Base-by-base conservation (phyloP, 2,888 invertebrate genomes). In the Catocala fraxini region DNA sequence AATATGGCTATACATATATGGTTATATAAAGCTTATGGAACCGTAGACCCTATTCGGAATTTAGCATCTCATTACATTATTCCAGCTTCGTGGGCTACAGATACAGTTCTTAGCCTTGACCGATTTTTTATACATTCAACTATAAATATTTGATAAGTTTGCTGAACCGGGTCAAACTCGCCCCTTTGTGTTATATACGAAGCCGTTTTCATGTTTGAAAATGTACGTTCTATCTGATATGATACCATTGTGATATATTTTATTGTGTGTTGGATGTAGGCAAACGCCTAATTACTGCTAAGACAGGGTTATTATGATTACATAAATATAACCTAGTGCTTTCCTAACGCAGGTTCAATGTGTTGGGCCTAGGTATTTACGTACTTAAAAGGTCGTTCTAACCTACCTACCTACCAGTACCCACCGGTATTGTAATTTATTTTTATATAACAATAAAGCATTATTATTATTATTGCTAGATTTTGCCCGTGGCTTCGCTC, bases 121-220 rank as follows among this genome's bases (percentile, higher is more conserved):
- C 76, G 59, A 57, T 65, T 67, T 76, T 67, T 63, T 65, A 67
- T 64, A 64, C 61, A 65, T 68, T 66, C 63, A 57, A 68, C 65
- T 66, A 75, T 73, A 75, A 69, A 75, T 75, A 71, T 73, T 75
- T 60, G 66, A 75, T 75, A 59, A 67, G 62, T 68, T 73, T 61
- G 56, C 68, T 53, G 35, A 65, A 75, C 51, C 54, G 58, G 68
- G 65, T 65, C 63, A 66, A 61, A 58, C 43, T 56, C 12, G 61
- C 41, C 59, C 51, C 51, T 68, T 63, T 67, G 60, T 68, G 55
- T 59, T 53, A 46, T 51, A 51, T 55, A 47, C 13, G 41, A 45
- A 58, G 39, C 35, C 42, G 51, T 57, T 45, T 43, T 49, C 25
- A 39, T 52, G 42, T 13, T 15, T 13, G 41, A 53, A 43, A 46